These are phyloP conservation scores for Oreochromis grahami DNA, from an alignment of 2,797 vertebrate genomes.

Conservation along the genomic window DNA sequence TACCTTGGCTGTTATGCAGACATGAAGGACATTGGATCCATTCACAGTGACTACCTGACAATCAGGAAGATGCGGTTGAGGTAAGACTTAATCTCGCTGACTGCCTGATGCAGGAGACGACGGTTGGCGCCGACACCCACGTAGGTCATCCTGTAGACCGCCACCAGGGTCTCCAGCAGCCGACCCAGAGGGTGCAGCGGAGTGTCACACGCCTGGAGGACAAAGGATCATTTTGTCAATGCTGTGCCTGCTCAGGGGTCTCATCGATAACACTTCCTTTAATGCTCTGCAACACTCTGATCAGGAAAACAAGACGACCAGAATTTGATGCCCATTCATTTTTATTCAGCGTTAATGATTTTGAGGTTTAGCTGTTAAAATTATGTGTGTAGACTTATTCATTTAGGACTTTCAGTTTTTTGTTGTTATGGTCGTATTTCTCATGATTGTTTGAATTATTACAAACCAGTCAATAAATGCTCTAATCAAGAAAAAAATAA, in stretches of 20 bases:
- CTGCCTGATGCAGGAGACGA: conserved; percentile 89
- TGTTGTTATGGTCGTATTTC: neutral
- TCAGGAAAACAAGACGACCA: neutral
- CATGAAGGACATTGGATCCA: neutral
- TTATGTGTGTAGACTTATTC: neutral
- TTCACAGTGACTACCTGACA: conserved; percentile 77
- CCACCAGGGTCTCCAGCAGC: conserved; percentile 89
- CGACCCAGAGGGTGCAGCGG: conserved; percentile 91
- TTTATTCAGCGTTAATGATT: neutral
- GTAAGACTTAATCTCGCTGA: conserved; percentile 96
- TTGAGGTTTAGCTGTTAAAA: neutral
- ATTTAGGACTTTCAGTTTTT: neutral
- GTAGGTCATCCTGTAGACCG: conserved; percentile 97
- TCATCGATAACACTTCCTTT: neutral
- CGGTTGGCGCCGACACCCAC: conserved; percentile 96
- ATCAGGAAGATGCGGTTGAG: conserved; percentile 91
- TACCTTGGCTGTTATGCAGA: neutral
- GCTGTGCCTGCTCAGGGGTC: neutral
- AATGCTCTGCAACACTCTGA: neutral
- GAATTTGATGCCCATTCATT: neutral
- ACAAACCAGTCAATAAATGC: neutral
- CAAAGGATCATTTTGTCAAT: neutral
- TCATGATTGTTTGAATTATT: neutral
- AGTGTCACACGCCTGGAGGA: conserved; percentile 91
- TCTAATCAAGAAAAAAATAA: neutral